phyloP scores from a whole-genome alignment of 2,113 vertebrate genomes.

The Thunnus thynnus region DNA sequence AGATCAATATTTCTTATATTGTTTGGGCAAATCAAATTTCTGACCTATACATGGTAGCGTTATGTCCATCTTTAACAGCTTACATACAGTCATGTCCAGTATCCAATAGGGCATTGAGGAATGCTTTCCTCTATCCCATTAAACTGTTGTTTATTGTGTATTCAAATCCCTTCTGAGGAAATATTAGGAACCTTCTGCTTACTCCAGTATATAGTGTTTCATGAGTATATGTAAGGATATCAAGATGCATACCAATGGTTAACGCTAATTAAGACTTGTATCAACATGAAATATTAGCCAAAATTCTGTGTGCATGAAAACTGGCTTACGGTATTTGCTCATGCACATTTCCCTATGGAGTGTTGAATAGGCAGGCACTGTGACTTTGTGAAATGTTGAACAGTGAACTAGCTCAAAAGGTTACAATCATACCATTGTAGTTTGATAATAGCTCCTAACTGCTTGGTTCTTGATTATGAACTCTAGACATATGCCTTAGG shows the following conservation, averaged over 20 bases:
- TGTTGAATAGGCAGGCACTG: slow-evolving; percentile 59
- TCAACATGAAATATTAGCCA: slow-evolving; percentile 33
- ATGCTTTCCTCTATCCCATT: neutral
- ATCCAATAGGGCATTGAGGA: slow-evolving; percentile 3
- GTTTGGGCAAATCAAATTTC: neutral
- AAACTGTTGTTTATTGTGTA: slow-evolving; percentile 12
- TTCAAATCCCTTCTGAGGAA: slow-evolving; percentile 16
- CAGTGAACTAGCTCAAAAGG: slow-evolving; percentile 29
- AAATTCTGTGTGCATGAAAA: slow-evolving; percentile 54
- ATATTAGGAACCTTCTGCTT: slow-evolving; percentile 33
- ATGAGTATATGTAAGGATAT: slow-evolving; percentile 46
- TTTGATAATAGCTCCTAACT: slow-evolving; percentile 54
- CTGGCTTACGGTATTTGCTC: slow-evolving; percentile 40
- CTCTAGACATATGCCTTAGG: slow-evolving; percentile 37
- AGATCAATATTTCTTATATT: neutral
- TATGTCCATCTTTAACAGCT: slow-evolving; percentile 7
- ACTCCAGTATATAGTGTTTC: slow-evolving; percentile 25
- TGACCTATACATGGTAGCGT: neutral
- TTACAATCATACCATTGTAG: slow-evolving; percentile 60
- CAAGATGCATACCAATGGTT: slow-evolving; percentile 42
- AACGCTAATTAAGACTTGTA: slow-evolving; percentile 48
- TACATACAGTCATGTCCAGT: neutral
- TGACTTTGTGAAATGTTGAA: slow-evolving; percentile 44
- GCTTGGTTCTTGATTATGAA: slow-evolving; percentile 58
- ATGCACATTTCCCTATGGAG: slow-evolving; percentile 64